A percentile compares a stretch with the other conserved stretches of the same genome.
These are phyloP conservation scores for Chironomus riparius DNA, from an alignment of 2,888 invertebrate genomes.

Conservation along the genomic window DNA sequence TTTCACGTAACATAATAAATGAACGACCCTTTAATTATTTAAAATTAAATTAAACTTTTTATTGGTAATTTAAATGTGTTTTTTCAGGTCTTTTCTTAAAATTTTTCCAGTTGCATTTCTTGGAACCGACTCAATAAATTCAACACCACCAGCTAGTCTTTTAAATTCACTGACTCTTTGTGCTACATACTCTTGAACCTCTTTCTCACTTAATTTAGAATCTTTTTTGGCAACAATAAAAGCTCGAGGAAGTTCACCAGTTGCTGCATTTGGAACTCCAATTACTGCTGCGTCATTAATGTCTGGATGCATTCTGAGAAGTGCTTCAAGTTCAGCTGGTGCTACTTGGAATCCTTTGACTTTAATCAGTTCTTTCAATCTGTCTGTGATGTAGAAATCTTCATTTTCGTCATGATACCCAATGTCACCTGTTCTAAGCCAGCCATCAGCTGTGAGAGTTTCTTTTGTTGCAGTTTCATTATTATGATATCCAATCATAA, in stretches of 20 bases:
- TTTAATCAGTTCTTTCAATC: neutral
- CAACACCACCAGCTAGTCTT: slow-evolving; percentile 50
- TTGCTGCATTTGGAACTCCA: slow-evolving; percentile 52
- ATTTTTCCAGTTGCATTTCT: slow-evolving; percentile 64
- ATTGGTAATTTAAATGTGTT: neutral
- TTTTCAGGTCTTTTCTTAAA: slow-evolving; percentile 46
- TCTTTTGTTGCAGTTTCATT: slow-evolving; percentile 63
- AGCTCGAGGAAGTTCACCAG: slow-evolving; percentile 63
- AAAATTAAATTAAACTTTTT: neutral
- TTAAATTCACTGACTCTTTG: slow-evolving; percentile 61
- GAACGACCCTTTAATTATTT: too few relatives aligned
- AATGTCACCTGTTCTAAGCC: slow-evolving; percentile 66
- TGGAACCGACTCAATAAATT: slow-evolving; percentile 53
- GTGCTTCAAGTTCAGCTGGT: slow-evolving; percentile 55
- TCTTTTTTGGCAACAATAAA: slow-evolving; percentile 49
- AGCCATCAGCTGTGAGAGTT: slow-evolving; percentile 59
- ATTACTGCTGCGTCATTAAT: slow-evolving; percentile 57
- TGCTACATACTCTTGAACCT: slow-evolving; percentile 49
- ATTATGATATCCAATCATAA: slow-evolving; percentile 71
- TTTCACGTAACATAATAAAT: too few relatives aligned
- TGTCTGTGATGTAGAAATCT: slow-evolving; percentile 53
- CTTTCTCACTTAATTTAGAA: slow-evolving; percentile 39
- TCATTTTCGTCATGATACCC: slow-evolving; percentile 53
- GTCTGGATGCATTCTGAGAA: slow-evolving; percentile 54
- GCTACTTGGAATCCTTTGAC: slow-evolving; percentile 53